Evolutionary conservation across 1,140 invertebrate species (phyloP), one percentile per base, ranked within the genome.

Genomic region (Dinoponera quadriceps): DNA sequence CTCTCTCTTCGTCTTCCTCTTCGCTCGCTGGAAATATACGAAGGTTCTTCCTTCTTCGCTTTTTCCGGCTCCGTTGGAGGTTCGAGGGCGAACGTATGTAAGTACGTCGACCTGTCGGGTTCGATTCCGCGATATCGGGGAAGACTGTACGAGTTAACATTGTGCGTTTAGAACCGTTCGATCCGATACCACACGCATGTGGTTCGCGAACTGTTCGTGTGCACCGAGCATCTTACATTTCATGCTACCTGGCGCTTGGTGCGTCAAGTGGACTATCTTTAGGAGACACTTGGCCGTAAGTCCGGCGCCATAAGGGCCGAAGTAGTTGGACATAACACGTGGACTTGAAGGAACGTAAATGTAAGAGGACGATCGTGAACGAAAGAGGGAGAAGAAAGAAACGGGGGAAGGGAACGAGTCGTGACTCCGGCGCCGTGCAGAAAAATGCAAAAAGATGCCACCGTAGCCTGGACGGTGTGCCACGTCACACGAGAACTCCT

Each of bases 381-480:
- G 60, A 86, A 75, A 63, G 73, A 66, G 54, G 22, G 59, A 72
- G 51, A 55, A 55, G 54, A 33, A 54, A 54, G 84, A 85, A 82
- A 82, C 81, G 81, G 87, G 71, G 89, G 75, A 91, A 68, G 89
- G 78, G 90, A 86, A 88, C 81, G 87, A 83, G 73, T 90, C 89
- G 90, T 91, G 91, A 92, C 88, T 87, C 33, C 55, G 69, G 85
- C 63, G 87, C 77, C 77, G 71, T 84, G 63, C 18, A 81, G 84
- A 88, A 91, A 90, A 92, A 91, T 88, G 87, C 85, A 91, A 91
- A 92, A 90, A 91, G 89, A 87, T 82, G 86, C 86, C 88, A 88
- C 84, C 82, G 86, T 91, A 91, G 86, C 81, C 44, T 87, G 90
- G 84, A 90, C 55, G 66, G 77, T 66, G 83, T 85, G 77, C 87